phyloP scores from a whole-genome alignment of 1,140 invertebrate genomes.

The Latrodectus geometricus region DNA sequence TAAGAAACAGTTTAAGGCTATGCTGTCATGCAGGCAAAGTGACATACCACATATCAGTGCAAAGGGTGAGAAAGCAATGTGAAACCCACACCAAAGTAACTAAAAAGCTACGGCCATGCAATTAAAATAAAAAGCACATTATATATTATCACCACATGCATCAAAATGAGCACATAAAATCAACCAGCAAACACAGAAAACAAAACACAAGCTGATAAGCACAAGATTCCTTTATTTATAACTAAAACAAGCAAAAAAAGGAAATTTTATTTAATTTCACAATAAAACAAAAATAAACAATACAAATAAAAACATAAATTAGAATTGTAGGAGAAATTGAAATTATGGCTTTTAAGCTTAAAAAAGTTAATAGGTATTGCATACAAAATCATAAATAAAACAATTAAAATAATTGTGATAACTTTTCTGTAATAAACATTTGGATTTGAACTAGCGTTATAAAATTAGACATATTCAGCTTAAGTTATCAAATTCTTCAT shows the following conservation, averaged over 20 bases:
- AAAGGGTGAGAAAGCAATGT: neutral
- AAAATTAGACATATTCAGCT: too few relatives aligned
- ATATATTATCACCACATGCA: neutral
- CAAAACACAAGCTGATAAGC: constrained; percentile 6
- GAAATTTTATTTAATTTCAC: neutral
- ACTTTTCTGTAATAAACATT: too few relatives aligned
- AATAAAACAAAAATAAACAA: neutral
- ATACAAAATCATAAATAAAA: too few relatives aligned
- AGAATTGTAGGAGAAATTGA: neutral
- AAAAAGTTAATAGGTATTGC: neutral
- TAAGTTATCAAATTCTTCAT: too few relatives aligned
- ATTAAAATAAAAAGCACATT: neutral
- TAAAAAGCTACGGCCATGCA: constrained; percentile 17
- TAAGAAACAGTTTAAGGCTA: neutral
- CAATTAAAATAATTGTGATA: too few relatives aligned
- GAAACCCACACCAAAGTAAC: neutral
- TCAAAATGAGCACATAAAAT: neutral
- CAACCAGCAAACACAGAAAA: neutral
- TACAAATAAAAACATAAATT: neutral
- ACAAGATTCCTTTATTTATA: neutral
- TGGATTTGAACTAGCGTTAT: too few relatives aligned
- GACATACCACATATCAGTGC: neutral
- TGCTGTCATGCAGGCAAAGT: neutral
- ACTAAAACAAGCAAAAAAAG: neutral
- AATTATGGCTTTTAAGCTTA: neutral